A percentile compares a stretch with the other conserved stretches of the same genome.
These are phyloP conservation scores for Heliopora coerulea DNA, from an alignment of 92 coral and sea anemone genomes.

Conservation along the genomic window DNA sequence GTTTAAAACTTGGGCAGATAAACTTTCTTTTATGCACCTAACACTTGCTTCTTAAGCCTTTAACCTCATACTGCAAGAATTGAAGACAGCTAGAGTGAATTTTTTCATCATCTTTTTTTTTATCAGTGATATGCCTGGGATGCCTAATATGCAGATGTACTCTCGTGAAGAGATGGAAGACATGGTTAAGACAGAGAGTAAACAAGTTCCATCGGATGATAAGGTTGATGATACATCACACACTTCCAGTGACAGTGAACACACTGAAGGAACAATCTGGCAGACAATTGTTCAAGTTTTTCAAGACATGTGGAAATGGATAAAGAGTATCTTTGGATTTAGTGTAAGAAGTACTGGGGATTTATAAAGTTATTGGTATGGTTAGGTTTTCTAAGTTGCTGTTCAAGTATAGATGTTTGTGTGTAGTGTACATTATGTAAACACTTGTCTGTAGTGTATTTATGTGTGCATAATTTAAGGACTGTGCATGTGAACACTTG, in stretches of 20 bases:
- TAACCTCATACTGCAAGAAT: too few relatives aligned
- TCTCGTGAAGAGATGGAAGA: conserved; percentile 86
- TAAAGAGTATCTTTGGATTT: conserved; percentile 59
- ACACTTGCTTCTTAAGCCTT: too few relatives aligned
- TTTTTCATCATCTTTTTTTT: not conserved
- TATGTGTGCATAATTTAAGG: too few relatives aligned
- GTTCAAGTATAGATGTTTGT: not conserved
- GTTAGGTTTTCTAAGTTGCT: not conserved
- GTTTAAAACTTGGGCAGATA: too few relatives aligned
- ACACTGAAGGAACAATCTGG: conserved; percentile 67
- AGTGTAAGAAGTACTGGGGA: conserved; percentile 50
- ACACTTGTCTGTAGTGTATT: too few relatives aligned
- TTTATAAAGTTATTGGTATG: conserved; percentile 1
- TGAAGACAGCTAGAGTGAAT: too few relatives aligned
- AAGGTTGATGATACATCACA: conserved; percentile 47
- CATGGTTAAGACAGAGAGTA: conserved; percentile 57
- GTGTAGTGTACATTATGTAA: too few relatives aligned
- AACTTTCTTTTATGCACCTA: too few relatives aligned
- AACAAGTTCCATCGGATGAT: conserved; percentile 45
- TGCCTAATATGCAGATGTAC: conserved; percentile 99
- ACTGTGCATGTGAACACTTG: too few relatives aligned
- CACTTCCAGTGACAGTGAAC: conserved; percentile 33
- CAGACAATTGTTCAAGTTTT: conserved; percentile 67
- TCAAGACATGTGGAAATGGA: conserved; percentile 73
- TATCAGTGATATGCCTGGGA: conserved; percentile 90